Evolutionary conservation across 1,140 invertebrate genomes (phyloP).

Genomic region (Calliopsis andreniformis): DNA sequence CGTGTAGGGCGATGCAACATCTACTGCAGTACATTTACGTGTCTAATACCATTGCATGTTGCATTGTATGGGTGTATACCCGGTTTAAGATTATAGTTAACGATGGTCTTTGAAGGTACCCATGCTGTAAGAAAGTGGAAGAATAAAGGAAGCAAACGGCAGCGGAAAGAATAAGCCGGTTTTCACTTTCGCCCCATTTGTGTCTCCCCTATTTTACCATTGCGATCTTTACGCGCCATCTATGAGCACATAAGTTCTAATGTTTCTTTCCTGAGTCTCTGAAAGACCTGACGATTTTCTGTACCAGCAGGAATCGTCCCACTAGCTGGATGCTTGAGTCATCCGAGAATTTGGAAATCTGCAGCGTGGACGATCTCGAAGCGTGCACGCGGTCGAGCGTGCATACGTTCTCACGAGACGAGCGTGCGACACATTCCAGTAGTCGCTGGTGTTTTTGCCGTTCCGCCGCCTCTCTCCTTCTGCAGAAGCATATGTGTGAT

Average conservation of each 20-base stretch:
- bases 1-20: no score
- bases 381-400: not conserved
- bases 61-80: no score
- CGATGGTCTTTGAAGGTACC: no score
- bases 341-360: slow-evolving; percentile 34
- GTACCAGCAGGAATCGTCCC: no score
- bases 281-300: not conserved
- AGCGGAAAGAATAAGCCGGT: slow-evolving; percentile 41
- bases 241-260: slow-evolving; percentile 4
- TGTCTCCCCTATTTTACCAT: not conserved
- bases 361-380: not conserved
- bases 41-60: no score
- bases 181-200: slow-evolving; percentile 12
- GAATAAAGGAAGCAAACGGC: slow-evolving; percentile 35
- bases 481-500: slow-evolving; percentile 43
- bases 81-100: no score
- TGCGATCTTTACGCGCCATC: slow-evolving; percentile 2
- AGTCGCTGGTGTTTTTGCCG: slow-evolving; percentile 44
- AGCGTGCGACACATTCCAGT: slow-evolving; percentile 33
- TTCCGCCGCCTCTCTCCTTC: slow-evolving; percentile 8
- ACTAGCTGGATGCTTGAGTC: slow-evolving; percentile 23
- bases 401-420: slow-evolving; percentile 40
- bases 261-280: not conserved
- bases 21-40: no score
- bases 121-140: slow-evolving; percentile 38